These are phyloP conservation scores for Micropterix aruncella DNA, from an alignment of 2,888 invertebrate species.

Conservation along the genomic window DNA sequence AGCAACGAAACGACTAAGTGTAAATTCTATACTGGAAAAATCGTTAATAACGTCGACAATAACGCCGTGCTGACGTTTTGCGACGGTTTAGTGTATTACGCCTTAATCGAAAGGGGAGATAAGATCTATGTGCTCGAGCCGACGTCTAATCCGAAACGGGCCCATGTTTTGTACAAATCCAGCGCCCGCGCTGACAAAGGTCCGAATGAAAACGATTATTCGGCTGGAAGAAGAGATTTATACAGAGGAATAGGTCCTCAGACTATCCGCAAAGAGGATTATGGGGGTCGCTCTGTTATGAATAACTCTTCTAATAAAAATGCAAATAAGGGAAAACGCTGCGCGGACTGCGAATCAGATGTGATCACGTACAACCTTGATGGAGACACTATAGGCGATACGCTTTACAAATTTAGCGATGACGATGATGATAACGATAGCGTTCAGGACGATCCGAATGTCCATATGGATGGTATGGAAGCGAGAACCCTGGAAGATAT, in stretches of 20 bases:
- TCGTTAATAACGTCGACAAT: neutral
- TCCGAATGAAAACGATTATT: neutral
- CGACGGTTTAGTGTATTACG: neutral
- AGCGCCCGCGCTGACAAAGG: too few species aligned
- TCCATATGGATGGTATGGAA: too few species aligned
- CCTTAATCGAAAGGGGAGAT: neutral
- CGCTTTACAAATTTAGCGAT: too few species aligned
- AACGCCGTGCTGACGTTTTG: neutral
- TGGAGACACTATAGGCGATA: neutral
- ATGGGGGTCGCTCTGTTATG: neutral
- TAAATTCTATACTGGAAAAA: neutral
- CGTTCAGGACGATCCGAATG: too few species aligned
- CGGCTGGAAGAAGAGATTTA: neutral
- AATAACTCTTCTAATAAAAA: neutral
- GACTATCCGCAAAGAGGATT: neutral
- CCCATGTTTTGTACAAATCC: neutral
- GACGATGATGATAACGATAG: neutral
- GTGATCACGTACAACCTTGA: neutral
- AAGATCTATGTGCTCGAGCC: neutral
- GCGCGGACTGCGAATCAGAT: neutral
- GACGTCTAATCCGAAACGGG: neutral
- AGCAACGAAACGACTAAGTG: neutral
- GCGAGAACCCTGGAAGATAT: too few species aligned
- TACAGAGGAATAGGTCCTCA: neutral
- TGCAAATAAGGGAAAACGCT: neutral